These are phyloP conservation scores for Podilymbus podiceps DNA, from an alignment of 2,113 vertebrate genomes.

Conservation along the genomic window DNA sequence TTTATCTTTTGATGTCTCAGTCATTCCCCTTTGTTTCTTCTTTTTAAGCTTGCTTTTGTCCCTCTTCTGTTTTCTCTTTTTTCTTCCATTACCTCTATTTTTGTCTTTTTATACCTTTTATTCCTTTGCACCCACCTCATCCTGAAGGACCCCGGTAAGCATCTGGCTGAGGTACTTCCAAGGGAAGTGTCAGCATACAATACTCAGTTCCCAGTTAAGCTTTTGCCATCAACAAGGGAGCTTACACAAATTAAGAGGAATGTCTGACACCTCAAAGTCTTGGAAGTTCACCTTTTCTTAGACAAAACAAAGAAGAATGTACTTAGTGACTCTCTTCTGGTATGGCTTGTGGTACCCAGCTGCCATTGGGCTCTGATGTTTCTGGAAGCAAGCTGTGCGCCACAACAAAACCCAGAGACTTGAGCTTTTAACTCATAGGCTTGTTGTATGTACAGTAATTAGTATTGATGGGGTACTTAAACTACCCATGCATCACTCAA, in stretches of 20 bases:
- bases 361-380: neutral
- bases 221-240: neutral
- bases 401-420: neutral
- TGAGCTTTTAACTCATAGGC: neutral
- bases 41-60: accelerated
- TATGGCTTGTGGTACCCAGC: neutral
- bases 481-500: neutral
- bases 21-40: neutral
- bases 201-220: neutral
- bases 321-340: neutral
- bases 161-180: neutral
- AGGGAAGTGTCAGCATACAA: neutral
- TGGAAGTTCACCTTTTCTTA: neutral
- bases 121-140: neutral
- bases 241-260: neutral
- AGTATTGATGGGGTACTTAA: slow-evolving; percentile 35
- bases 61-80: neutral
- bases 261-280: neutral
- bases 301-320: neutral
- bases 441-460: slow-evolving; percentile 9
- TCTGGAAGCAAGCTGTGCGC: neutral
- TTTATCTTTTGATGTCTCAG: neutral
- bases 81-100: neutral
- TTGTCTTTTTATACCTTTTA: neutral
- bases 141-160: neutral